Percentiles rank a stretch among this genome's conserved stretches.
phyloP scores from a whole-genome alignment of 2,888 invertebrate species.

The Lysandra bellargus region DNA sequence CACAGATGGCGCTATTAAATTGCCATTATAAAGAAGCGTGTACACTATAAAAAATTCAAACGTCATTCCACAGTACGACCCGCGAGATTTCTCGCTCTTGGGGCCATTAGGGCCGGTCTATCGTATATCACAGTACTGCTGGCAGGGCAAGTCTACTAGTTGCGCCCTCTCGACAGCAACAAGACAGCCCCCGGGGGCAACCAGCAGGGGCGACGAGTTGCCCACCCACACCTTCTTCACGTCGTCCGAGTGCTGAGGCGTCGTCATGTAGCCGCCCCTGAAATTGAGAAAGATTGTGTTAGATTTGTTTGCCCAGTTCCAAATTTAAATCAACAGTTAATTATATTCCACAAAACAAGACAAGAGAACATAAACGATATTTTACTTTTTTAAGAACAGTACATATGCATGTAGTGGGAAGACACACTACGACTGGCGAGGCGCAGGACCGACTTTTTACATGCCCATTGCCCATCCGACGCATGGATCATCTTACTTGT shows the following conservation, averaged over 20 bases:
- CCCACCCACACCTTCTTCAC: conserved; percentile 77
- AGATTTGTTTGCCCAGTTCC: no score
- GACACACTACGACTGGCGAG: no score
- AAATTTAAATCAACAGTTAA: no score
- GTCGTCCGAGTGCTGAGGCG: conserved; percentile 65
- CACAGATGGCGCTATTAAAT: conserved; percentile 11
- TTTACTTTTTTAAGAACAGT: no score
- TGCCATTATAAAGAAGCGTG: not conserved
- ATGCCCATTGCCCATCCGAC: no score
- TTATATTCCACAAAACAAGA: no score
- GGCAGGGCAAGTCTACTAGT: conserved; percentile 57
- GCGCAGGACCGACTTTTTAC: no score
- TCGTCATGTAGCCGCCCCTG: conserved; percentile 75
- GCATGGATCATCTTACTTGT: no score
- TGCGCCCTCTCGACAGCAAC: conserved; percentile 72
- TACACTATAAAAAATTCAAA: conserved; percentile 9
- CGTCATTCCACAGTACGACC: conserved; percentile 54
- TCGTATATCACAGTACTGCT: conserved; percentile 72
- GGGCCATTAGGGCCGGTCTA: conserved; percentile 49
- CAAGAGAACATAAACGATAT: no score
- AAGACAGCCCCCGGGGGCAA: conserved; percentile 67
- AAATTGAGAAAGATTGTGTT: conserved; percentile 43
- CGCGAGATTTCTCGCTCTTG: conserved; percentile 50
- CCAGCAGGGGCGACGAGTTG: conserved; percentile 61
- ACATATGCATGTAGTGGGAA: no score